Evolutionary conservation across 2,113 vertebrate species (phyloP), one percentile per base, ranked within the genome.

Genomic region (Corythaeola cristata): DNA sequence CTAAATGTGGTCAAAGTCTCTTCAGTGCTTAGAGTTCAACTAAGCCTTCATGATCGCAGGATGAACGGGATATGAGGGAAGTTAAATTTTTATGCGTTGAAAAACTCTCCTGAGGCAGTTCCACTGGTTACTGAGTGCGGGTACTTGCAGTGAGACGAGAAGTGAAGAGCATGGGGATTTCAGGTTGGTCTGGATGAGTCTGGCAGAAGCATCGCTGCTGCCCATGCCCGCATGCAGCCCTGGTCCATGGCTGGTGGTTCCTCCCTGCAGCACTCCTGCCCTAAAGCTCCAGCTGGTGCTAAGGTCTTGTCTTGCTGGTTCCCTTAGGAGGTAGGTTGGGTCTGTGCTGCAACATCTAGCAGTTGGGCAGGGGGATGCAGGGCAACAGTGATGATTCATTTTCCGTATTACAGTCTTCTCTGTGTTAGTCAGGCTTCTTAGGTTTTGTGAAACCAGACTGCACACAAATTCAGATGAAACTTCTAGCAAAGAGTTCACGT

Each of bases 401-500:
- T 83, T 39, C 56, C 55, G 72, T 28, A 4, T 49, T 77, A 12
- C 14, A 33, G 66, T 50, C 72, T 95, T 75, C 76, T 64, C 19
- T 0, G 18, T 20, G 44, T 84, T 90, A 86, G 79, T 95, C 85
- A 94, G 80, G 88, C 72, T 94, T 37, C n/a, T 72, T 33, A 6
- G 20, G 88, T n/a, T 86, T 28, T 83, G 76, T 75, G 90, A 82
- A 92, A 93, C 75, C 75, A 92, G 90, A 2, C 73, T 60, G 76
- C 15, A 41, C 87, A 88, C 90, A 95, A 90, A 93, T 94, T 39
- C 27, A 79, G 88, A 53, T n/a, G 60, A 21, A 39, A 37, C 52
- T 93, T 75, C 69, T 20, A 82, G 73, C 80, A 49, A 53, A 81
- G 64, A 18, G 64, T 81, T 90, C 69, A 67, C 5, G 28, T 72